Conservation (phyloP, 2,888 invertebrate genomes). For the Acleris holmiana region DNA sequence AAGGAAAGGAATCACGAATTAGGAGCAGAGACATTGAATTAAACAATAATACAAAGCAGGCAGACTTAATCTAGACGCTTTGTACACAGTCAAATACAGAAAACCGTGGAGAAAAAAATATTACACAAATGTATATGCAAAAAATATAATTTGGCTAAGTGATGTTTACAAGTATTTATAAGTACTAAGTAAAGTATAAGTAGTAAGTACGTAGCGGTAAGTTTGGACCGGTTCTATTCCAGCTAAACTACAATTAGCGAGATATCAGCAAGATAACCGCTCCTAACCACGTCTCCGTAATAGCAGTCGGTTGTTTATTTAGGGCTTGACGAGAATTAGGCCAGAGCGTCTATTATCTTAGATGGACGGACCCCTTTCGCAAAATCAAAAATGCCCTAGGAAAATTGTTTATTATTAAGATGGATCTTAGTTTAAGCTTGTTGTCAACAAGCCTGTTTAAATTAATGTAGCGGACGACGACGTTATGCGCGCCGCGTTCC, state of each 20-base stretch:
- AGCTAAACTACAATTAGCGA: conserved; percentile 76
- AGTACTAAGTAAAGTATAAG: no score
- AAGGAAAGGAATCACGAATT: conserved; percentile 50
- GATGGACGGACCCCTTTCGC: conserved; percentile 29
- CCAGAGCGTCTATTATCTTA: conserved; percentile 53
- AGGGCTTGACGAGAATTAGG: conserved; percentile 73
- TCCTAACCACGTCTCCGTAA: conserved; percentile 63
- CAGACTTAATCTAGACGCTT: conserved; percentile 12
- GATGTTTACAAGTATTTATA: no score
- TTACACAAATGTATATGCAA: no score
- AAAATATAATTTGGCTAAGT: no score
- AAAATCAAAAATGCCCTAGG: conserved; percentile 15
- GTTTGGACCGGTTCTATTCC: conserved; percentile 57
- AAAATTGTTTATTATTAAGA: conserved; percentile 8
- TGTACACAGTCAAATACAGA: neutral
- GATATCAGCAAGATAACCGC: conserved; percentile 77
- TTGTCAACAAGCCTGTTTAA: conserved; percentile 61
- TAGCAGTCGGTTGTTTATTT: conserved; percentile 71
- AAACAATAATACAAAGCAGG: conserved; percentile 34
- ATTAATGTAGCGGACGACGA: conserved; percentile 56
- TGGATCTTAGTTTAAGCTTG: conserved; percentile 50
- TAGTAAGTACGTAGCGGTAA: no score
- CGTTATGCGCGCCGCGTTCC: conserved; percentile 69
- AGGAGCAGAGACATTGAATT: conserved; percentile 51
- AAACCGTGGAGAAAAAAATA: neutral